A percentile compares a stretch with the other conserved stretches of the same genome.
phyloP scores from a whole-genome alignment of 2,797 vertebrate species.

The Spinus olivaceus region DNA sequence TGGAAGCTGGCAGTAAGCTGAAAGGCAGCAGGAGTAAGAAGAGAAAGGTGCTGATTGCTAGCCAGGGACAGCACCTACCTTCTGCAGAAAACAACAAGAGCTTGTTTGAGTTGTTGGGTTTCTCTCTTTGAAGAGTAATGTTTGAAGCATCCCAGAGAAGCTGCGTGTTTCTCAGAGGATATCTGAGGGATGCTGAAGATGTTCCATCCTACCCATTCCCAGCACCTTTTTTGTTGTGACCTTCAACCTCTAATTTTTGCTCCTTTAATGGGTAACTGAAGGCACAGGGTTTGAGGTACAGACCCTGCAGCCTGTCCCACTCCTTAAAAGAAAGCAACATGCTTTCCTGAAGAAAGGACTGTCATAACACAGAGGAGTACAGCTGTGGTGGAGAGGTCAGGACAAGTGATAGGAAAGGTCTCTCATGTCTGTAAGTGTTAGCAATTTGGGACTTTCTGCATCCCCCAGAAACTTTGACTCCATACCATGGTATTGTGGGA shows the following conservation, averaged over 20 bases:
- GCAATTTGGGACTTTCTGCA: not conserved
- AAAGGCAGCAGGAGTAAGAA: not conserved
- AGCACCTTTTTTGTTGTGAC: fast-evolving
- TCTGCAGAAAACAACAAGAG: not conserved
- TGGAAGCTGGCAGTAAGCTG: not conserved
- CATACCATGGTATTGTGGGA: not conserved
- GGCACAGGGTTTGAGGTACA: not conserved
- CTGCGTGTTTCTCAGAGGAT: not conserved
- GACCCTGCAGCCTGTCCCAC: not conserved
- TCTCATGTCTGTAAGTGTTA: not conserved
- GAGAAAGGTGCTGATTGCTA: not conserved
- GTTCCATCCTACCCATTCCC: not conserved
- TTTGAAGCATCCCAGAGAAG: not conserved
- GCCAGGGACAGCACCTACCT: not conserved
- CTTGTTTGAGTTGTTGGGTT: not conserved
- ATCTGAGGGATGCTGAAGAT: not conserved
- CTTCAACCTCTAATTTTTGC: not conserved
- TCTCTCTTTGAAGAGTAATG: not conserved
- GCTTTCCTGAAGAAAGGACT: not conserved
- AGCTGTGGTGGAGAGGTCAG: too few relatives aligned
- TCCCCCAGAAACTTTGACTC: not conserved
- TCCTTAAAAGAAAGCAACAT: not conserved
- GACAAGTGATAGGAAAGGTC: not conserved
- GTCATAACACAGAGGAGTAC: not conserved
- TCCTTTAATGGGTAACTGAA: not conserved